Evolutionary conservation across 2,797 vertebrate genomes (phyloP).

Genomic region (Anabacerthia variegaticeps): DNA sequence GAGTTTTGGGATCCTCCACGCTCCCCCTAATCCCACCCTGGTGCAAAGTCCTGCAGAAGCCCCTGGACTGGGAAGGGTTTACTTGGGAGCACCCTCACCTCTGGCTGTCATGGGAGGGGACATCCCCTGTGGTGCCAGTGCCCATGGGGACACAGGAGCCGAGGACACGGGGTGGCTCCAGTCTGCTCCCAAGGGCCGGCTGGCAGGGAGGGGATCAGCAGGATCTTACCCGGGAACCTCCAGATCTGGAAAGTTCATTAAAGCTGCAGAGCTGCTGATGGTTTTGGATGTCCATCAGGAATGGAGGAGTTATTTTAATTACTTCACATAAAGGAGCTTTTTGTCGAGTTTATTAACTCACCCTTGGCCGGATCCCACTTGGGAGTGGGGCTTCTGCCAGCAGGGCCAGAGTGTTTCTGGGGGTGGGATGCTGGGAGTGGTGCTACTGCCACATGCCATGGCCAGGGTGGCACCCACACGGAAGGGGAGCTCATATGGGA

Average conservation of each 20-base stretch:
- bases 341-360: slow-evolving; percentile 53
- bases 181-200: rapidly evolving
- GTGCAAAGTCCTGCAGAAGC: background rate
- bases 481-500: background rate
- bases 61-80: rapidly evolving
- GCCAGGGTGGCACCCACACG: background rate
- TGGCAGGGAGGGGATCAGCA: background rate
- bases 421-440: rapidly evolving
- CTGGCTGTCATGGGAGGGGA: too few relatives aligned
- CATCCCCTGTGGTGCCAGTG: rapidly evolving
- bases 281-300: slow-evolving; percentile 41
- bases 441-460: background rate
- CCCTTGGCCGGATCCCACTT: background rate
- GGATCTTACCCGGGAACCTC: background rate
- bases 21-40: background rate
- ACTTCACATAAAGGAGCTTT: slow-evolving; percentile 29
- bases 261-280: background rate
- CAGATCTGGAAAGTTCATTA: slow-evolving; percentile 33
- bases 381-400: background rate
- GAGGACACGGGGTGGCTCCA: rapidly evolving
- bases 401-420: background rate
- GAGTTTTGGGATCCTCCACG: rapidly evolving
- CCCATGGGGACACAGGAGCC: rapidly evolving
- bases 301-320: slow-evolving; percentile 50
- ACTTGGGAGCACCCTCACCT: background rate